phyloP scores from a whole-genome alignment of 2,113 vertebrate genomes.

The Oncorhynchus gorbuscha region DNA sequence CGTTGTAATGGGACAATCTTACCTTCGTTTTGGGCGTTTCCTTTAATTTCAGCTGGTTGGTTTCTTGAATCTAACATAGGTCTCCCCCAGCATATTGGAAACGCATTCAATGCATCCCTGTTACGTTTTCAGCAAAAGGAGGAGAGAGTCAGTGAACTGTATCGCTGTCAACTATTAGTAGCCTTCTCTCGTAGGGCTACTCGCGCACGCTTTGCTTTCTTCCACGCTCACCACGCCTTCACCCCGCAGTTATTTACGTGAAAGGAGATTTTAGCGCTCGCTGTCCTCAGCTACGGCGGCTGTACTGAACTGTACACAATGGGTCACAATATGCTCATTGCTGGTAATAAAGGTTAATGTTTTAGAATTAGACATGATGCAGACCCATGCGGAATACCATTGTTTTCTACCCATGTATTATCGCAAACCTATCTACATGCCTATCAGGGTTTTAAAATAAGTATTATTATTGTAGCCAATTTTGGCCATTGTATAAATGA shows the following conservation, averaged over 20 bases:
- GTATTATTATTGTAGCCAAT: neutral
- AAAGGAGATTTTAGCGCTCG: conserved; percentile 32
- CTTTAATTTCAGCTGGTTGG: conserved; percentile 25
- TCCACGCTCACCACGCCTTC: conserved; percentile 70
- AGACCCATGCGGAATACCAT: neutral
- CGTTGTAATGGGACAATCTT: conserved; percentile 28
- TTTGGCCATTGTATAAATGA: too few species aligned
- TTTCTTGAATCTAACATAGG: conserved; percentile 13
- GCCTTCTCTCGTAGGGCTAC: conserved; percentile 51
- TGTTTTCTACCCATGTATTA: neutral
- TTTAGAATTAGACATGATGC: neutral
- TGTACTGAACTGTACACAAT: neutral
- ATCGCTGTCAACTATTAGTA: conserved; percentile 27
- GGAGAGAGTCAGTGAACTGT: conserved; percentile 46
- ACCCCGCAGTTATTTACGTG: conserved; percentile 69
- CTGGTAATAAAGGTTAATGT: neutral
- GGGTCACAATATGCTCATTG: neutral
- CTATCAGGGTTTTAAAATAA: neutral
- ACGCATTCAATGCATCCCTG: conserved; percentile 44
- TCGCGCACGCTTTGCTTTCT: conserved; percentile 44
- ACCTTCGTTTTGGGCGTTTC: conserved; percentile 60
- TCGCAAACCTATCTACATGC: neutral
- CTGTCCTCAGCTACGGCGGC: conserved; percentile 7
- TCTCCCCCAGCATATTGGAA: conserved; percentile 44
- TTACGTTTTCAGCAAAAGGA: conserved; percentile 15